These are phyloP conservation scores for Lates calcarifer DNA, from an alignment of 2,113 vertebrate genomes.

Conservation along the genomic window DNA sequence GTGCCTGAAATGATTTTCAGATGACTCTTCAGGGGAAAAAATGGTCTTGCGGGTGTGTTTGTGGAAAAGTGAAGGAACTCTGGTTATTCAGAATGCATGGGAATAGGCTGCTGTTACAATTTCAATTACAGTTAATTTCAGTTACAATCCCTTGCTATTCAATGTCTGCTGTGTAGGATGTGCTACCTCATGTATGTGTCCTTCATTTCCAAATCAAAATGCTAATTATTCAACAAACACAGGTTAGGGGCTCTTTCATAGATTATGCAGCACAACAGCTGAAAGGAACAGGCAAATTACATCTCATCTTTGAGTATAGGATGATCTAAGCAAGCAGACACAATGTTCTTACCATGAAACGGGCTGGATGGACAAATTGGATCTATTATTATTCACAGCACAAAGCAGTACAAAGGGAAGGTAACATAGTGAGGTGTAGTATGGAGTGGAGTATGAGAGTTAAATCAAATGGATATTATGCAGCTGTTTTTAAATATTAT, in stretches of 20 bases:
- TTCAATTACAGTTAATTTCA: neutral
- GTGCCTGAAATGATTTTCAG: constrained; percentile 24
- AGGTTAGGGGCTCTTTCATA: constrained; percentile 27
- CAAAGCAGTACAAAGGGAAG: constrained; percentile 25
- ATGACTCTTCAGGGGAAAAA: neutral
- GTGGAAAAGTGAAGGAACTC: neutral
- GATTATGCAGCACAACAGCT: constrained; percentile 45
- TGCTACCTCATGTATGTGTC: constrained; percentile 1
- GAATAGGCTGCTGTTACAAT: neutral
- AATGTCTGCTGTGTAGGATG: neutral
- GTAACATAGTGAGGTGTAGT: constrained; percentile 21
- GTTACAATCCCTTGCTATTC: neutral
- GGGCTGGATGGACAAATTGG: constrained; percentile 23
- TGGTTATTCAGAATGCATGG: constrained; percentile 3
- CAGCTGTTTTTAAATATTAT: constrained; percentile 1
- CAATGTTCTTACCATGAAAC: constrained; percentile 44
- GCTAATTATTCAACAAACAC: constrained; percentile 30
- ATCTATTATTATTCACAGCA: constrained; percentile 44
- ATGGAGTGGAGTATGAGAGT: neutral
- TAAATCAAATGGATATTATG: constrained; percentile 6
- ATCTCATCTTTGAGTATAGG: constrained; percentile 23
- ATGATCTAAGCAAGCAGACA: constrained; percentile 41
- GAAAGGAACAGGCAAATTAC: constrained; percentile 13
- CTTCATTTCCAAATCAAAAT: constrained; percentile 30
- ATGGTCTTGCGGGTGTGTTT: neutral